These are phyloP conservation scores for Bucco capensis DNA, from an alignment of 2,113 vertebrate genomes.

Conservation along the genomic window DNA sequence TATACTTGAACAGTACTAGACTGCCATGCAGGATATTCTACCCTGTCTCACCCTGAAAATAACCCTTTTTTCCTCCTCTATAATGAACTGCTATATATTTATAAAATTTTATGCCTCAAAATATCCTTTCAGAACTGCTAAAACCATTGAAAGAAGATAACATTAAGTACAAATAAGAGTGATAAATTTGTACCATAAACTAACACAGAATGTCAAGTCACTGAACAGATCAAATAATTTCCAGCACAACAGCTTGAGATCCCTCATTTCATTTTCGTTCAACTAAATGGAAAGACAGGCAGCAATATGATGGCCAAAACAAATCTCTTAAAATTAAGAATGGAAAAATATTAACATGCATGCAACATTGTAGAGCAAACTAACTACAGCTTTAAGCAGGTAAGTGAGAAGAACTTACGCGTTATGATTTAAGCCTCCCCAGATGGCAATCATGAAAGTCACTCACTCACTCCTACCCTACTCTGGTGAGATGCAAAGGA, in stretches of 20 bases:
- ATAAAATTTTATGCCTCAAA: background rate
- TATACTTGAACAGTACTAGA: background rate
- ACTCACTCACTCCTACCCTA: no score
- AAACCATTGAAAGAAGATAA: background rate
- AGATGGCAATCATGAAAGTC: no score
- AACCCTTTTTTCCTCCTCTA: rapidly evolving
- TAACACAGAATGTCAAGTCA: background rate
- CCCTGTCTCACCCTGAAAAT: background rate
- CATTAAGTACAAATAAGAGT: background rate
- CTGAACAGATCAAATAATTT: background rate
- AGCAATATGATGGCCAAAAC: background rate
- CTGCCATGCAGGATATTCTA: background rate
- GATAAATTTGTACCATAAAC: background rate
- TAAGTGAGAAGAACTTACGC: background rate
- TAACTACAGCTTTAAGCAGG: background rate
- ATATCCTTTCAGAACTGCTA: background rate
- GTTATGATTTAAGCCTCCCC: no score
- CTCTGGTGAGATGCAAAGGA: no score
- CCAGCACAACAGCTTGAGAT: background rate
- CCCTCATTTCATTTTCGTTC: background rate
- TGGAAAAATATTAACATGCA: background rate
- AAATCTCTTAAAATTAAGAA: background rate
- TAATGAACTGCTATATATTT: background rate
- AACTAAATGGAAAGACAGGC: background rate
- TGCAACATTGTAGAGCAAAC: background rate